A percentile compares a stretch with the other conserved stretches of the same genome.
phyloP scores from a whole-genome alignment of 2,113 vertebrate species.

The Microcebus griseorufus region DNA sequence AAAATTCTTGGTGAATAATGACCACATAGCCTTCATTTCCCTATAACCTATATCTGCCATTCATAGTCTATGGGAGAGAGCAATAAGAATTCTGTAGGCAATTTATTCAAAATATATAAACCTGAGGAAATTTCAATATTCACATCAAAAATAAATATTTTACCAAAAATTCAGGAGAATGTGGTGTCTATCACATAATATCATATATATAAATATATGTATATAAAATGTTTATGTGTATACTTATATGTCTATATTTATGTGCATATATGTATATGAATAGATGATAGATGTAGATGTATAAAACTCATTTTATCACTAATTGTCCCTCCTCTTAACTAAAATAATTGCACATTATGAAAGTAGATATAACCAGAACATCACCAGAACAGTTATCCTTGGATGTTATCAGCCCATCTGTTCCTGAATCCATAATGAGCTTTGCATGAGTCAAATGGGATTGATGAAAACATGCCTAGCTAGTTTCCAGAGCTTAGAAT shows the following conservation, averaged over 20 bases:
- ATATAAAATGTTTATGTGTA: not conserved
- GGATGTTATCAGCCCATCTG: not conserved
- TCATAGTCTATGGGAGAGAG: not conserved
- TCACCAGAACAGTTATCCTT: not conserved
- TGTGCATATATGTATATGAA: not conserved
- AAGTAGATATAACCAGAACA: not conserved
- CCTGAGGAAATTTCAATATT: not conserved
- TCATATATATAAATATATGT: not conserved
- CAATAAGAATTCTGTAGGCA: not conserved
- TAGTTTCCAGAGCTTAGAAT: not conserved
- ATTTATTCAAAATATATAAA: not conserved
- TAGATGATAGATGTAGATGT: not conserved
- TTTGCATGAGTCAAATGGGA: slow-evolving; percentile 27
- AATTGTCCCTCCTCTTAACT: not conserved
- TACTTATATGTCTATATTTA: not conserved
- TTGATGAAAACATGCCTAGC: slow-evolving; percentile 18
- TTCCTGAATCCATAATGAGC: slow-evolving; percentile 31
- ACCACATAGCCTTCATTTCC: not conserved
- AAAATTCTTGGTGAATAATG: not conserved
- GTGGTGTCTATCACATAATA: not conserved
- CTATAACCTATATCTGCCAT: not conserved
- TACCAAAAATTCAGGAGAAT: not conserved
- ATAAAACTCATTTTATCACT: not conserved
- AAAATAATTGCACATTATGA: not conserved
- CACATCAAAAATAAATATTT: not conserved